Base-by-base conservation (phyloP, 2,888 invertebrate species). In the Latheticus oryzae region DNA sequence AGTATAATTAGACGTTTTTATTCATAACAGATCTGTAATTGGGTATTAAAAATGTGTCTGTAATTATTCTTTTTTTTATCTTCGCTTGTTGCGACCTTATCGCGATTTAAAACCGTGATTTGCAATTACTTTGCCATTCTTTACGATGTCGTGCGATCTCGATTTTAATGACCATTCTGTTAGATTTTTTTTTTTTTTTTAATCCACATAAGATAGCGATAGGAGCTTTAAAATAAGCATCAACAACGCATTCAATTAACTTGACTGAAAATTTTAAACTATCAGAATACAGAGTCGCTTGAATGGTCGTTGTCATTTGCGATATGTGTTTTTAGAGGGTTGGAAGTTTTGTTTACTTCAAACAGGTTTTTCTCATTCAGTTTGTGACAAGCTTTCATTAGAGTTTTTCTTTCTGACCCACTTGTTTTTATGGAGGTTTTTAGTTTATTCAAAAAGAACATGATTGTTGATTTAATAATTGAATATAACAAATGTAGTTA, bases 71-170 rank as follows among this genome's bases (percentile, higher is more conserved):
- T 23, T 42, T 28, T 28, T 28, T 9, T 28, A 26, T 30, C 11
- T 30, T 5, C 30, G n/a, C 32, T 16, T 47, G 12, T 13, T 3
- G 33, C 15, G 48, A 9, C 48, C 19, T 19, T 48, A 48, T 48
- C 35, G 19, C 48, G 48, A 48, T 35, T 48, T 35, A 35, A 48
- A 48, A 48, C 21, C 35, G 48, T 48, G 48, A 48, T 48, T 48
- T 48, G 48, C 48, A 48, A 23, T 48, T 48, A 35, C 23, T 30
- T 16, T 9, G n/a, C 11, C 32, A 32, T 32, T 32, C 32, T 13
- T 32, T 32, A 32, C 3, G 35, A 35, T 17, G 35, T 35, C 35
- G 35, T 35, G 35, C 35, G 35, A 35, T 35, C 35, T 35, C 35
- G 16, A 17, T 35, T 32, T 19, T 43, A 11, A 28, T 47, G 21